phyloP scores from a whole-genome alignment of 2,113 vertebrate species.

The Typhlomys cinereus region DNA sequence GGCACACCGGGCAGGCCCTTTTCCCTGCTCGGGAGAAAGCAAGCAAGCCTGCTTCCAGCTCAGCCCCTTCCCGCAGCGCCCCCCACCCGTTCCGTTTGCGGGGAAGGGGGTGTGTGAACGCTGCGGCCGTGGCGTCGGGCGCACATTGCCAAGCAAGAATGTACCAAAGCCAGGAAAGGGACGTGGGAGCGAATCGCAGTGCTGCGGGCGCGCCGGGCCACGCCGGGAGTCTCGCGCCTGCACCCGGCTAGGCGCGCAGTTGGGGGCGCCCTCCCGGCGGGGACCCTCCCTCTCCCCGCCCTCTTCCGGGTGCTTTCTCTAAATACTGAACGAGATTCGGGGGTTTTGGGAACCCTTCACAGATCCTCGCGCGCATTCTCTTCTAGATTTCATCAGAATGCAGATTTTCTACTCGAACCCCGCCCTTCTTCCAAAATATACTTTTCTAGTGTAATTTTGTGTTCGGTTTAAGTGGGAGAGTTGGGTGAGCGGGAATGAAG shows the following conservation, averaged over 20 bases:
- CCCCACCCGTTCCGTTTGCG: neutral
- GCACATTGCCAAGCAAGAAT: conserved; percentile 76
- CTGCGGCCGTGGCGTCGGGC: conserved; percentile 63
- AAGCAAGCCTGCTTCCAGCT: conserved; percentile 55
- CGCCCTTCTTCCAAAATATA: conserved; percentile 61
- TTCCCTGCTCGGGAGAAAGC: conserved; percentile 68
- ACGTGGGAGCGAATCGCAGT: conserved; percentile 81
- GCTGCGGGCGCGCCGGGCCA: conserved; percentile 84
- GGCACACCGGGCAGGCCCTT: conserved; percentile 66
- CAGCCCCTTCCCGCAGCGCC: neutral
- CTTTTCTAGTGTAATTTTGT: conserved; percentile 69
- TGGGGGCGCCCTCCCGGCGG: conserved; percentile 80
- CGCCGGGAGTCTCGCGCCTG: conserved; percentile 84
- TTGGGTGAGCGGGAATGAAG: conserved; percentile 51
- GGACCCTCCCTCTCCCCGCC: neutral
- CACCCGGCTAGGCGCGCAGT: conserved; percentile 85
- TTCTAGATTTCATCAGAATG: conserved; percentile 43
- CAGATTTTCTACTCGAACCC: conserved; percentile 50
- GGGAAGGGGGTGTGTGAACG: conserved; percentile 52
- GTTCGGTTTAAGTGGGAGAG: conserved; percentile 58
- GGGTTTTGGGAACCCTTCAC: conserved; percentile 32
- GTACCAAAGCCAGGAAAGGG: conserved; percentile 83
- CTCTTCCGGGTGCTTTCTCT: neutral
- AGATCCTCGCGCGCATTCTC: conserved; percentile 22
- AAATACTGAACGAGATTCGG: neutral